phyloP scores from a whole-genome alignment of 2,797 vertebrate genomes.

The Argentina silus region DNA sequence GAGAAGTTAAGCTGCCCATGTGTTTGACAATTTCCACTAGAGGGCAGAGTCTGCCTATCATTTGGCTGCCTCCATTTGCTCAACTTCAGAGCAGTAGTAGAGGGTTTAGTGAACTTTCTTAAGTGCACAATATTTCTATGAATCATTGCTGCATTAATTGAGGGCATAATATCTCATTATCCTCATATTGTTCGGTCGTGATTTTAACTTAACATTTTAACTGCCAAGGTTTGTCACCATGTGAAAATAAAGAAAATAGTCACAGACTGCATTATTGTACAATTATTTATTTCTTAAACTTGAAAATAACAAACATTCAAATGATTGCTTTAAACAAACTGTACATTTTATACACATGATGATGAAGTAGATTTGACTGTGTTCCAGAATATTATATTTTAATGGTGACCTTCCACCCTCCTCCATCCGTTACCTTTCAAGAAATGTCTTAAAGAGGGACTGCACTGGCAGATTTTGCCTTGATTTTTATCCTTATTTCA shows the following conservation, averaged over 20 bases:
- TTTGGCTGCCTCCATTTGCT: background rate
- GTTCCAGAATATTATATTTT: constrained; percentile 49
- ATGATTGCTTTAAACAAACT: constrained; percentile 84
- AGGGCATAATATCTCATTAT: too few relatives aligned
- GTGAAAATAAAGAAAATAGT: background rate
- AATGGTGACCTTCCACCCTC: constrained; percentile 34
- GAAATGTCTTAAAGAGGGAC: constrained; percentile 39
- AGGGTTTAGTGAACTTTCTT: too few relatives aligned
- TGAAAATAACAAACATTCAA: constrained; percentile 75
- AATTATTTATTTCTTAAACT: constrained; percentile 78
- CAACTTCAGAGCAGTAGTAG: too few relatives aligned
- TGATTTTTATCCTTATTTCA: too few relatives aligned
- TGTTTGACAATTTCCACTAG: constrained; percentile 51
- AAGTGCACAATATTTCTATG: too few relatives aligned
- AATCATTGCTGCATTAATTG: too few relatives aligned
- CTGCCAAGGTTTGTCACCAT: background rate
- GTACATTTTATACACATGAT: constrained; percentile 84
- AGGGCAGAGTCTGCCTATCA: constrained; percentile 47
- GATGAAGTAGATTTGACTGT: constrained; percentile 56
- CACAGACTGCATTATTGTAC: constrained; percentile 45
- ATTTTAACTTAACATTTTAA: too few relatives aligned
- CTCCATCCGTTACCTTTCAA: constrained; percentile 8
- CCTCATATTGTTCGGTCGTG: too few relatives aligned
- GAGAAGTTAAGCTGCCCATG: background rate
- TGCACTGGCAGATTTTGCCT: too few relatives aligned